Evolutionary conservation across 2,888 invertebrate genomes (phyloP).

Genomic region (Agriopis aurantiaria): DNA sequence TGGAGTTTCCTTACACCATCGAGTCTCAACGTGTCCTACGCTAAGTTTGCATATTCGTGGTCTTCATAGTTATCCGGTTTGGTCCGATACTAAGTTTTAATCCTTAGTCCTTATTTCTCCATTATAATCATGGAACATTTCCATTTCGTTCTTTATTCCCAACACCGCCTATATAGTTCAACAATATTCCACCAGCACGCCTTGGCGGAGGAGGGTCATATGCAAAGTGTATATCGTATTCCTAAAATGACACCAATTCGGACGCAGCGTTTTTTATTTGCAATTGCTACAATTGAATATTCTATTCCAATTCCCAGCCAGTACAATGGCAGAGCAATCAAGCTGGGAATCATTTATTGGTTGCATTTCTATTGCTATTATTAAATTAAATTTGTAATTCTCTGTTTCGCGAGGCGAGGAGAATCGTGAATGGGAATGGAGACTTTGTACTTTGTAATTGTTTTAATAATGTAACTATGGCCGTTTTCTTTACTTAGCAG

Average conservation of each 20-base stretch:
- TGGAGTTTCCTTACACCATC: no score
- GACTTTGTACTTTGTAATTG: conserved; percentile 23
- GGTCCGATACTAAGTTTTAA: no score
- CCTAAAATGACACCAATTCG: conserved; percentile 55
- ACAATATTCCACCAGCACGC: conserved; percentile 53
- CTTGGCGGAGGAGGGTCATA: conserved; percentile 64
- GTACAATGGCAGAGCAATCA: conserved; percentile 45
- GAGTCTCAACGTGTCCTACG: no score
- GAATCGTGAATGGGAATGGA: conserved; percentile 22
- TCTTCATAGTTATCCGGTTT: no score
- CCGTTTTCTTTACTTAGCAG: conserved; percentile 3
- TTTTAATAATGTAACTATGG: conserved; percentile 29
- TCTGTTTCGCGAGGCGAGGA: conserved; percentile 36
- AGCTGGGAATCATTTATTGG: conserved; percentile 46
- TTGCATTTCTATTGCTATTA: conserved; percentile 41
- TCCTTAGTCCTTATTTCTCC: no score
- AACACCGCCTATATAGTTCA: conserved; percentile 1
- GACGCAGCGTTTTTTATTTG: conserved; percentile 49
- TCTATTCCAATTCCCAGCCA: conserved; percentile 47
- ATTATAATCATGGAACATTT: background rate
- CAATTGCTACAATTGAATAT: conserved; percentile 49
- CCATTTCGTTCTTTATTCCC: background rate
- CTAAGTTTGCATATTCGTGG: no score
- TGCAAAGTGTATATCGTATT: conserved; percentile 70
- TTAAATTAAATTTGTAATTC: conserved; percentile 43